These are phyloP conservation scores for Capromys pilorides DNA, from an alignment of 2,797 vertebrate species.

Conservation along the genomic window DNA sequence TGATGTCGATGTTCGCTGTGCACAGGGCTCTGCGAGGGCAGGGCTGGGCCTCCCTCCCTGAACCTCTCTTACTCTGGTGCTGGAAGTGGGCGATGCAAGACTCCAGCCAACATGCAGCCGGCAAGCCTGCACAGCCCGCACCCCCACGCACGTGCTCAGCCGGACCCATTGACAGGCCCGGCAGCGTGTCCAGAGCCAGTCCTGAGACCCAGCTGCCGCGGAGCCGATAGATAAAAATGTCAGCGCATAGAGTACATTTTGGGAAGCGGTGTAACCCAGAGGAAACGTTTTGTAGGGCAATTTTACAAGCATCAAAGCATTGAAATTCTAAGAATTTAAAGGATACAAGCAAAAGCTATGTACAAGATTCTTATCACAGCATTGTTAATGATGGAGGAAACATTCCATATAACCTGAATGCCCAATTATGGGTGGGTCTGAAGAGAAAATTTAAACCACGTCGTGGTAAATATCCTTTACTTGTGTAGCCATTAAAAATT, in stretches of 20 bases:
- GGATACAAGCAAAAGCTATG: not conserved
- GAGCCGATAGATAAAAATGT: not conserved
- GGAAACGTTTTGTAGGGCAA: not conserved
- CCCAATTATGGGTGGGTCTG: not conserved
- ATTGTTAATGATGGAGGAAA: not conserved
- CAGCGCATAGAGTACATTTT: not conserved
- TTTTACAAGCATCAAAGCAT: not conserved
- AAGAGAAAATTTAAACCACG: not conserved
- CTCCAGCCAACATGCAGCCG: not conserved
- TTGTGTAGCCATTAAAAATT: not conserved
- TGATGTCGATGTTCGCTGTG: not conserved
- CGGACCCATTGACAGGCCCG: not conserved
- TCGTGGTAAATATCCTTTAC: not conserved
- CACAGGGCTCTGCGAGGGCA: not conserved
- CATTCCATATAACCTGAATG: not conserved
- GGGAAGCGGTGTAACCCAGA: not conserved
- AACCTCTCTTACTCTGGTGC: not conserved
- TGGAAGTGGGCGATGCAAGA: not conserved
- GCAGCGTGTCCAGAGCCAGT: not conserved
- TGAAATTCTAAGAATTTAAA: conserved; percentile 42
- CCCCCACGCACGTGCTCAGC: not conserved
- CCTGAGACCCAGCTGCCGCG: not conserved
- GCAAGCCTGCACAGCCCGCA: not conserved
- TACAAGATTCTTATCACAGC: not conserved
- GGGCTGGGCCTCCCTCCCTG: not conserved